Evolutionary conservation across 2,888 invertebrate species (phyloP).

Genomic region (Linyphia triangularis): DNA sequence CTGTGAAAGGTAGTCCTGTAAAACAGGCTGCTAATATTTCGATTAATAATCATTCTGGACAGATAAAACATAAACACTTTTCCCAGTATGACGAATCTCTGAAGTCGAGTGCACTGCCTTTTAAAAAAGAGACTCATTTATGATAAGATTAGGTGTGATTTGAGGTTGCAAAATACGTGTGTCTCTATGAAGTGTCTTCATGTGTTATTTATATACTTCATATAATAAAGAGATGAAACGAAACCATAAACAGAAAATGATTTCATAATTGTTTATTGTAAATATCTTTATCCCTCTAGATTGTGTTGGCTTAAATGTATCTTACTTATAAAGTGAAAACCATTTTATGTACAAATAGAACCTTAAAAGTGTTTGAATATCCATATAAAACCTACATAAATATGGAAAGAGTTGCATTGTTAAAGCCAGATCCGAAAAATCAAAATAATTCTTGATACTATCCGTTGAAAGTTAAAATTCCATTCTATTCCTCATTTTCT

Average conservation of each 20-base stretch:
- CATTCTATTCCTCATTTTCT: no score
- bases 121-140: slow-evolving; percentile 90
- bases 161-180: not conserved
- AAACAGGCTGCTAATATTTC: slow-evolving; percentile 51
- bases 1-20: slow-evolving; percentile 82
- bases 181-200: not conserved
- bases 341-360: not conserved
- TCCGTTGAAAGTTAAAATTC: no score
- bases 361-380: not conserved
- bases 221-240: not conserved
- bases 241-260: not conserved
- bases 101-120: slow-evolving; percentile 82
- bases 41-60: slow-evolving; percentile 49
- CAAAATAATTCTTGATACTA: no score
- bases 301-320: not conserved
- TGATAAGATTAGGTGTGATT: slow-evolving; percentile 77
- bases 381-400: no score
- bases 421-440: no score
- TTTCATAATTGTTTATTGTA: slow-evolving; percentile 5
- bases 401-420: no score
- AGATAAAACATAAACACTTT: slow-evolving; percentile 59
- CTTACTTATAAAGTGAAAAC: not conserved
- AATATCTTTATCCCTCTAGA: not conserved
- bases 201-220: not conserved
- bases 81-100: slow-evolving; percentile 74